Conservation (phyloP, 2,113 vertebrate genomes). For the Sitta europaea region DNA sequence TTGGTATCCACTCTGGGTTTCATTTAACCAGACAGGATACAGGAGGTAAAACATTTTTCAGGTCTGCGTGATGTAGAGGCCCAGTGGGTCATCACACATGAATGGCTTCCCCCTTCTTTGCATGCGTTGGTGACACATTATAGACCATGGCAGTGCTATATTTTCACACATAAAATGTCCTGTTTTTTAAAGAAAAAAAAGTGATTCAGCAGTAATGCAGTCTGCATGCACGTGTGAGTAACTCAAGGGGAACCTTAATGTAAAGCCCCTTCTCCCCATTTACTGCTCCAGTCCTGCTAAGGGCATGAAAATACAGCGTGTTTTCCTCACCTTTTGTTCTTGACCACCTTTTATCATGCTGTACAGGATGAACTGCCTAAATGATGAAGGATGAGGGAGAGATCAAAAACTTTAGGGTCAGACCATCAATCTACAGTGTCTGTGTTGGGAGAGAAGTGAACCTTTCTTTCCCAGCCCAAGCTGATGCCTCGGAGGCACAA, state of each 20-base stretch:
- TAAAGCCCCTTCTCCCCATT: conserved; percentile 40
- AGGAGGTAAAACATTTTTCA: conserved; percentile 16
- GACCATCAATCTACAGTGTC: neutral
- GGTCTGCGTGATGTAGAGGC: neutral
- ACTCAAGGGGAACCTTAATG: conserved; percentile 44
- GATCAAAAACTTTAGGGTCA: neutral
- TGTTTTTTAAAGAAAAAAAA: neutral
- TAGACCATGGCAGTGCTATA: neutral
- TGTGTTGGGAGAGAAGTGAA: neutral
- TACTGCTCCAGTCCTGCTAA: neutral
- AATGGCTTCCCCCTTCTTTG: conserved; percentile 57
- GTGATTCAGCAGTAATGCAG: conserved; percentile 62
- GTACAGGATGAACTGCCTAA: neutral
- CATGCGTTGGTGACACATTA: conserved; percentile 14
- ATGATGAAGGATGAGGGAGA: neutral
- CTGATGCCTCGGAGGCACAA: neutral
- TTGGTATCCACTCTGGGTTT: neutral
- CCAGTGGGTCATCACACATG: neutral
- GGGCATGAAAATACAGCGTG: neutral
- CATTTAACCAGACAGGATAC: conserved; percentile 36
- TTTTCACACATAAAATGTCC: neutral
- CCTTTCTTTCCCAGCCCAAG: neutral
- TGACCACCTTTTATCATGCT: neutral
- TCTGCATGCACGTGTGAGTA: conserved; percentile 17
- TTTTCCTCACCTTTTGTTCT: neutral